phyloP scores from a whole-genome alignment of 2,888 invertebrate species.

The Buathra laborator region DNA sequence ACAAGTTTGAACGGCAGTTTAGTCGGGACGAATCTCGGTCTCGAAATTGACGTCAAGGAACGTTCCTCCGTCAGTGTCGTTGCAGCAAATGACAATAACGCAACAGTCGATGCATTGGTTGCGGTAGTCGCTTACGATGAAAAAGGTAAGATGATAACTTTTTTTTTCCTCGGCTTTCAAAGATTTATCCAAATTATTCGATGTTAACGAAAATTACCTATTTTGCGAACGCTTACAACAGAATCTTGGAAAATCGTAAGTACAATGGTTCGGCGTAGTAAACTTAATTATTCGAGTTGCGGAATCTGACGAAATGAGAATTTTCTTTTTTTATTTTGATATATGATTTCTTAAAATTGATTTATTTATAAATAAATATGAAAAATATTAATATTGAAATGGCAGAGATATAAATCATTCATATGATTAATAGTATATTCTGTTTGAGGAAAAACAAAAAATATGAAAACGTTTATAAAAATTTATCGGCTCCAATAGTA shows the following conservation, averaged over 20 bases:
- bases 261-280: background rate
- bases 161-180: background rate
- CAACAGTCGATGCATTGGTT: slow-evolving; percentile 84
- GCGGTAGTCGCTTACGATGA: slow-evolving; percentile 86
- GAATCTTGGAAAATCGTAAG: slow-evolving; percentile 23
- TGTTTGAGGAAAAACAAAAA: background rate
- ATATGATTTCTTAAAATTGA: background rate
- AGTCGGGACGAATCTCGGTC: slow-evolving; percentile 88
- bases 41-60: slow-evolving; percentile 83
- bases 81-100: slow-evolving; percentile 85
- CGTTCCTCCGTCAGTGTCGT: slow-evolving; percentile 81
- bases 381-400: background rate
- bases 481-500: background rate
- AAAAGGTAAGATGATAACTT: slow-evolving; percentile 84
- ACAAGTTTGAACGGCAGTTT: slow-evolving; percentile 81
- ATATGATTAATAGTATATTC: background rate
- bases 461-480: background rate
- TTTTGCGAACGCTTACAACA: background rate
- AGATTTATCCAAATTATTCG: background rate
- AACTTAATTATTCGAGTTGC: background rate
- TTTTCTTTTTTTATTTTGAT: background rate
- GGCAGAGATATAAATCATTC: background rate
- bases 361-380: background rate
- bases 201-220: background rate
- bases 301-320: background rate